phyloP scores from a whole-genome alignment of 2,888 invertebrate species.

The Orthonychiurus folsomi region DNA sequence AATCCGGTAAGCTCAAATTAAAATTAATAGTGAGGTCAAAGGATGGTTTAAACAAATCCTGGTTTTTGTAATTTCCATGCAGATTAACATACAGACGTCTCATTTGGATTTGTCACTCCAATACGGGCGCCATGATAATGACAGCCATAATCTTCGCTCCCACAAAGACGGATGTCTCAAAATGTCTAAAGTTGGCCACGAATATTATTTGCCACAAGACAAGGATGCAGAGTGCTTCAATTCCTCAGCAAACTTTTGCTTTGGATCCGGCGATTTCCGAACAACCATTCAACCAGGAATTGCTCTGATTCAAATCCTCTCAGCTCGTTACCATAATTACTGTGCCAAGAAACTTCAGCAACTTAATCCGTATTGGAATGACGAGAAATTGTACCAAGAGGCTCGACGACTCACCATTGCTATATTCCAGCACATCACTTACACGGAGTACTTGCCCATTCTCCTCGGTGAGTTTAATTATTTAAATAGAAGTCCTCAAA shows the following conservation, averaged over 20 bases:
- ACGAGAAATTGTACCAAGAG: constrained; percentile 37
- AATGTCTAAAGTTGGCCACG: constrained; percentile 32
- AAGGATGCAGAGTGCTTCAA: constrained; percentile 37
- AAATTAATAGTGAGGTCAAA: background rate
- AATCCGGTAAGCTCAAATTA: constrained; percentile 28
- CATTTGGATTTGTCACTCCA: constrained; percentile 31
- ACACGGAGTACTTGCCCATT: constrained; percentile 34
- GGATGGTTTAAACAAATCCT: background rate
- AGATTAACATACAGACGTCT: constrained; percentile 33
- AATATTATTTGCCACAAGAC: constrained; percentile 31
- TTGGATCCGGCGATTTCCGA: constrained; percentile 35
- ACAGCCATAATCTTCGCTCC: constrained; percentile 22
- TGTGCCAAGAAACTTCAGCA: constrained; percentile 29
- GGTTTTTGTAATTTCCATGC: constrained; percentile 1
- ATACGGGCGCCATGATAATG: constrained; percentile 30
- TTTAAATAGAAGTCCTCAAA: background rate
- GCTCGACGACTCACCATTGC: constrained; percentile 31
- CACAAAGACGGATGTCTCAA: constrained; percentile 29
- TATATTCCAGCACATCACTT: constrained; percentile 35
- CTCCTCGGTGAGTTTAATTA: constrained; percentile 26
- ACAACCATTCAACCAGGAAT: constrained; percentile 37
- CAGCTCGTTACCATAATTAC: constrained; percentile 30
- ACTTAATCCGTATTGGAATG: constrained; percentile 34
- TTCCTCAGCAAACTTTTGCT: constrained; percentile 29
- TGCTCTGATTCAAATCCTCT: constrained; percentile 25